Conservation (phyloP, 2,888 invertebrate species). For the Ashinkailepas kermadecensis region DNA sequence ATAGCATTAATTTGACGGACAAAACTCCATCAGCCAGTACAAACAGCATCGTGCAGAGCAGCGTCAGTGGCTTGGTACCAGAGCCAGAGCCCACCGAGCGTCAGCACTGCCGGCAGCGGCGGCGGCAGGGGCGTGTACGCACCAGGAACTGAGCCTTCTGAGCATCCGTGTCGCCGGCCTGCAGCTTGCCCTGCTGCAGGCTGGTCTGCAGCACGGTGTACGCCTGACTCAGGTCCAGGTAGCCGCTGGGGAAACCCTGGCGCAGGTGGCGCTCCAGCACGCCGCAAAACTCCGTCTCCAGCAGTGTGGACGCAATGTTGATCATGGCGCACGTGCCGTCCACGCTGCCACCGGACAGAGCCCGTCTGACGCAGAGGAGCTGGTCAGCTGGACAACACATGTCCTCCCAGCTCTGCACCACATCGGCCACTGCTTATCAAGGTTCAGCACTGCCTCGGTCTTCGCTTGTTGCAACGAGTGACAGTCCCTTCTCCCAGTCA, state of each 20-base stretch:
- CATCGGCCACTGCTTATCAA: no score
- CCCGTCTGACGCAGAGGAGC: conserved; percentile 54
- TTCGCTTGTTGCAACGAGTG: no score
- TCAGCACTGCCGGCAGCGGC: no score
- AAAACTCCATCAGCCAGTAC: no score
- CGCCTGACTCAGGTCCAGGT: conserved; percentile 68
- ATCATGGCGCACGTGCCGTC: conserved; percentile 95
- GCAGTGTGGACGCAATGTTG: conserved; percentile 78
- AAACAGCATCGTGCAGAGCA: no score
- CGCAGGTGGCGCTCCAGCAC: conserved; percentile 60
- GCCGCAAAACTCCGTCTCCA: conserved; percentile 75
- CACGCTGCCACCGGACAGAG: conserved; percentile 81
- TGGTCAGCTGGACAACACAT: background rate
- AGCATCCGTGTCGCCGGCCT: conserved; percentile 58
- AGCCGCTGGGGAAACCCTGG: conserved; percentile 46
- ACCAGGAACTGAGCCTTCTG: conserved; percentile 23
- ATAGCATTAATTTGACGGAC: no score
- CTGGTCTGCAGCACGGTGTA: conserved; percentile 73
- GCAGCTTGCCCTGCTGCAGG: conserved; percentile 69
- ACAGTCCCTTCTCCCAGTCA: no score
- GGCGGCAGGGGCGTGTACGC: background rate
- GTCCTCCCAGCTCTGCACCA: no score
- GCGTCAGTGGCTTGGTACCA: no score
- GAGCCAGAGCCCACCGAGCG: no score
- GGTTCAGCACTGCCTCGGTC: no score